Base-by-base conservation (phyloP, 53 echinoderm and acorn worm species). In the Echinarachnius parma region DNA sequence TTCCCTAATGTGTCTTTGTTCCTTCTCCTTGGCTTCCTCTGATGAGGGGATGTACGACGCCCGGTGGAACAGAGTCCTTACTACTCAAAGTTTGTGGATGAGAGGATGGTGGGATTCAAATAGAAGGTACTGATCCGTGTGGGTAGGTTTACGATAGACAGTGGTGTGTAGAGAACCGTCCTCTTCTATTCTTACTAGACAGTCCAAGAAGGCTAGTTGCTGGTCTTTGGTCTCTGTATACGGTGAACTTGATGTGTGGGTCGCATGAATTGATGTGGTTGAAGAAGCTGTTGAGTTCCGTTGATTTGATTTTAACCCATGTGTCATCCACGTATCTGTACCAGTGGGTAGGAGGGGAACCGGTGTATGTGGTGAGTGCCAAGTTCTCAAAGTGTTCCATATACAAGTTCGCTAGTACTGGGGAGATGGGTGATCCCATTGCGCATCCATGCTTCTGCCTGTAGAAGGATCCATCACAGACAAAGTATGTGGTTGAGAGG, bases 281-380 rank as follows among this genome's bases (percentile, higher is more conserved):
- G 27, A 55, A 35, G 16, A 74, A 56, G 14, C 18, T 4, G 21
- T 74, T 35, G 9, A 32, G 34, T 64, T 64, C 64, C 4, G 46
- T 16, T 44, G 64, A 22, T 16, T 37, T 53, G 1, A 74, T 75
- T 44, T 75, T 75, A 9, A 75, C 70, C 50, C 31, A 70, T 10
- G 66, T 65, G 46, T 65, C 54, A 39, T 70, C 70, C 30, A 53
- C 70, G 20, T 75, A 75, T 42, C 58, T 32, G n/a, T 39, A 75
- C 59, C 58, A 75, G 24, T 75, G 70, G 34, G 70, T 53, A 21
- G 52, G 70, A 53, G 75, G 45, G 0, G 4, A 23, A 47, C 65
- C 65, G 9, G 65, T 3, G 16, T 46, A 64, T 25, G 65, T 26
- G 28, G 5, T 64, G 28, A 64, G 65, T 26, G 65, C 65, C 15